Evolutionary conservation across 1,140 invertebrate species (phyloP).

Genomic region (Venturia canescens): DNA sequence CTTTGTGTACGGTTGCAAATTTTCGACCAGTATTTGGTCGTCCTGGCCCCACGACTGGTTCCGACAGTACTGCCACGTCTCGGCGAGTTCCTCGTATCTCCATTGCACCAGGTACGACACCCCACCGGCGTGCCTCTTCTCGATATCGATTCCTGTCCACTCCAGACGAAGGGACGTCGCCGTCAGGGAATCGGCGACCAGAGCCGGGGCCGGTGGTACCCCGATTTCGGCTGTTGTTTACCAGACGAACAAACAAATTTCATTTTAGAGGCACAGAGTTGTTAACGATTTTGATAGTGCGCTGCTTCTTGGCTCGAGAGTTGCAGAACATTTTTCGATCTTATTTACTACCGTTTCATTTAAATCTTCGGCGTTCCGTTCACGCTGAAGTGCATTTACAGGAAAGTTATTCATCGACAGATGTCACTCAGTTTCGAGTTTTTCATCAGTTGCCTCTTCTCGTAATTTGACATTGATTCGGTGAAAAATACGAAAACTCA

Average conservation of each 20-base stretch:
- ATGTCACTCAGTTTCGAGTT: no score
- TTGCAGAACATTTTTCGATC: no score
- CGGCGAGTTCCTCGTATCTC: slow-evolving; percentile 83
- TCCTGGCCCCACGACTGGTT: slow-evolving; percentile 82
- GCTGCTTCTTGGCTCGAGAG: no score
- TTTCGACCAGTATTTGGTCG: slow-evolving; percentile 83
- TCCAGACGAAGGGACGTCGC: slow-evolving; percentile 87
- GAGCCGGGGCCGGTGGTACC: slow-evolving; percentile 83
- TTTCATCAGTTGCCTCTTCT: no score
- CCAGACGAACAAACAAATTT: not conserved
- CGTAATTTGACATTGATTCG: no score
- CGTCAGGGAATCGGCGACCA: slow-evolving; percentile 86
- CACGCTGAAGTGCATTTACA: no score
- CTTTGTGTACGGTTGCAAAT: slow-evolving; percentile 91
- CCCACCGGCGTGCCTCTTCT: slow-evolving; percentile 71
- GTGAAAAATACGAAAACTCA: no score
- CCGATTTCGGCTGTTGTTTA: slow-evolving; percentile 80
- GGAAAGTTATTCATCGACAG: no score
- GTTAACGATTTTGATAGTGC: no score
- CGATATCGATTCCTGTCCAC: slow-evolving; percentile 81
- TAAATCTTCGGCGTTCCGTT: no score
- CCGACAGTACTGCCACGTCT: slow-evolving; percentile 85
- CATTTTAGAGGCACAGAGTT: no score
- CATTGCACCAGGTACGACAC: slow-evolving; percentile 85
- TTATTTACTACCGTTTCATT: no score